These are phyloP conservation scores for Leistus spinibarbis DNA, from an alignment of 2,888 invertebrate species.

Conservation along the genomic window DNA sequence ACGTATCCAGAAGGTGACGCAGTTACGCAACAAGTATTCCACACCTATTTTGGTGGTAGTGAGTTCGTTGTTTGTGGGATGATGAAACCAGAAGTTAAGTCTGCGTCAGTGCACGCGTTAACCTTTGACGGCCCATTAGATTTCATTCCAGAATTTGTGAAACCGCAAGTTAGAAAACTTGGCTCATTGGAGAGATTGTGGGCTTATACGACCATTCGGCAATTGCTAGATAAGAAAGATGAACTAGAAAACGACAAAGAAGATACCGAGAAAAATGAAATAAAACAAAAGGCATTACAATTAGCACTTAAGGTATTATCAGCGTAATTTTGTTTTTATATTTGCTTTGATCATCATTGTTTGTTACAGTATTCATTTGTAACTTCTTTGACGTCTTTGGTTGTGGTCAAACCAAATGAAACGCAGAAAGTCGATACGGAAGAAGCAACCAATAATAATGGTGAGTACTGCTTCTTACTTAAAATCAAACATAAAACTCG, in stretches of 20 bases:
- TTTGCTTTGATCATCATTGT: not conserved
- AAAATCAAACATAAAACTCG: too few relatives aligned
- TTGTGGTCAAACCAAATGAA: slow-evolving; percentile 38
- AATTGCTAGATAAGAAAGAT: slow-evolving; percentile 61
- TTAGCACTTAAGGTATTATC: slow-evolving; percentile 62
- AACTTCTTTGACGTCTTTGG: slow-evolving; percentile 39
- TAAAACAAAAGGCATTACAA: slow-evolving; percentile 61
- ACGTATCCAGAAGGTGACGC: slow-evolving; percentile 47
- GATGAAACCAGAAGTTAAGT: slow-evolving; percentile 8
- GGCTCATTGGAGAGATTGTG: slow-evolving; percentile 61
- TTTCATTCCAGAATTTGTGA: slow-evolving; percentile 43
- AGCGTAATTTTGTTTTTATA: not conserved
- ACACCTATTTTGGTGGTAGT: slow-evolving; percentile 62
- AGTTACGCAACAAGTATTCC: slow-evolving; percentile 55
- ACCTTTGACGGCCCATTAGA: slow-evolving; percentile 46
- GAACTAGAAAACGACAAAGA: slow-evolving; percentile 42
- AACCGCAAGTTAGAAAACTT: not conserved
- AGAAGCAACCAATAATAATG: not conserved
- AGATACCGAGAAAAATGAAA: slow-evolving; percentile 39
- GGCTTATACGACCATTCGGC: slow-evolving; percentile 66
- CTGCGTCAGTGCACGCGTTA: slow-evolving; percentile 10
- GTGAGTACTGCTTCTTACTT: not conserved
- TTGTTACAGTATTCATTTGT: slow-evolving; percentile 45
- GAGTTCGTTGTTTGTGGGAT: slow-evolving; percentile 65
- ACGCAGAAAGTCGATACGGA: not conserved